Base-by-base conservation (phyloP, 2,113 vertebrate species). In the Balaeniceps rex region DNA sequence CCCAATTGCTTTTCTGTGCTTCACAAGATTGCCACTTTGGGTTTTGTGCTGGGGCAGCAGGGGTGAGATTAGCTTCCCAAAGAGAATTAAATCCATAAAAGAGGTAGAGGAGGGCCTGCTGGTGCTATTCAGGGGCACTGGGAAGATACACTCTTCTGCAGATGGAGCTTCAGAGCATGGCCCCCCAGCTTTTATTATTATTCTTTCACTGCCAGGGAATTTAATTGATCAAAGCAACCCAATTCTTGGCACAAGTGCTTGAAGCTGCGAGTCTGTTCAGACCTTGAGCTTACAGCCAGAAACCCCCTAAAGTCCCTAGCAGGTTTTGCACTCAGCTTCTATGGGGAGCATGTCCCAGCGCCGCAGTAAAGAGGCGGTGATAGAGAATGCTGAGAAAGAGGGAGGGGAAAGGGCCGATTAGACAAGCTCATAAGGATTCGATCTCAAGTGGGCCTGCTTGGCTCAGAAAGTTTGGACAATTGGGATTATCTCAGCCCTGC, bases 151-250 rank as follows among this genome's bases (percentile, higher is more conserved):
- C 93, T 85, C 82, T 69, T 94, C 89, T 85, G 78, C 93, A 95
- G 93, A 89, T n/a, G 3, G 64, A 90, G 78, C 83, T 72, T 97
- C 91, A 91, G 89, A 93, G 75, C 58, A 66, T 2, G 0, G 38
- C 66, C 75, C 79, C 79, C 78, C 72, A 80, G 97, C 93, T 91
- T 95, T 95, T 93, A 93, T 87, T 93, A 91, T 93, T 93, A 71
- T 95, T 94, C 86, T 92, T 91, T 89, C 78, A 83, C 51, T 94
- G 91, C 81, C 89, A 95, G 84, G 78, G 87, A 97, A 91, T 95
- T 97, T 95, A 96, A 94, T 74, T 95, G 96, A 97, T 97, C 96
- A 97, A 97, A 97, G 96, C 81, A 74, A 94, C 66, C n/a, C 87
- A 93, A 61, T 77, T 96, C 91, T 94, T 95, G 96, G 91, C 91